Evolutionary conservation across 2,113 vertebrate species (phyloP).

Genomic region (Laticauda laticaudata): DNA sequence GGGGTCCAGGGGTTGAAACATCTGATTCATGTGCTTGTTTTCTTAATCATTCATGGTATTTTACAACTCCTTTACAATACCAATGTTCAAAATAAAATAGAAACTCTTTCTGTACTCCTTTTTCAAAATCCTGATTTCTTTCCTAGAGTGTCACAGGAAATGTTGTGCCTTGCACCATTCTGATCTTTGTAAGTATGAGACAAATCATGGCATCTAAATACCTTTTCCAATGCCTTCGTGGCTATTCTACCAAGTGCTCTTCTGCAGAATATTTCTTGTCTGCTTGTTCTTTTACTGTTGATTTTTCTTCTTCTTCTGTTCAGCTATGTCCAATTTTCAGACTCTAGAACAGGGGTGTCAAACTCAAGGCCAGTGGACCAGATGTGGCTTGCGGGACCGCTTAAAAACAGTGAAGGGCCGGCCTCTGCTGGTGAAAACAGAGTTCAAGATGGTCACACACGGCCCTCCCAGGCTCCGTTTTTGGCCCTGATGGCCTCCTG

Average conservation of each 20-base stretch:
- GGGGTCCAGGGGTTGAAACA: neutral
- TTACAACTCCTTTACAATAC: neutral
- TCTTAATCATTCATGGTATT: neutral
- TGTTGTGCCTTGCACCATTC: neutral
- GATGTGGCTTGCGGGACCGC: too few species aligned
- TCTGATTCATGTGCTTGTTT: neutral
- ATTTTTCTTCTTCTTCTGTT: neutral
- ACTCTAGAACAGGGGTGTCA: too few species aligned
- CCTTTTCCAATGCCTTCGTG: neutral
- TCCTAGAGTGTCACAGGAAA: neutral
- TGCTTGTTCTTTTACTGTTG: neutral
- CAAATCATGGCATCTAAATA: neutral
- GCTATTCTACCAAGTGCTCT: neutral
- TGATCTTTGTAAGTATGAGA: neutral
- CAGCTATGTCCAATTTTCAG: too few species aligned
- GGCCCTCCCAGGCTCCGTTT: too few species aligned
- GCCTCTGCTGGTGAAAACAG: too few species aligned
- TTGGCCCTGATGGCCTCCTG: too few species aligned
- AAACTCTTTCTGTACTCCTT: neutral
- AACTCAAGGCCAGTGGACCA: too few species aligned
- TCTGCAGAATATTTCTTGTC: neutral
- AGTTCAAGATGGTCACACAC: too few species aligned
- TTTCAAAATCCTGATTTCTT: neutral
- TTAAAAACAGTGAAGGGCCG: too few species aligned
- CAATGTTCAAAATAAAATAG: neutral